Percentiles rank a stretch among this genome's conserved stretches.
phyloP scores from a whole-genome alignment of 2,888 invertebrate genomes.

The Choristoneura rosaceana region DNA sequence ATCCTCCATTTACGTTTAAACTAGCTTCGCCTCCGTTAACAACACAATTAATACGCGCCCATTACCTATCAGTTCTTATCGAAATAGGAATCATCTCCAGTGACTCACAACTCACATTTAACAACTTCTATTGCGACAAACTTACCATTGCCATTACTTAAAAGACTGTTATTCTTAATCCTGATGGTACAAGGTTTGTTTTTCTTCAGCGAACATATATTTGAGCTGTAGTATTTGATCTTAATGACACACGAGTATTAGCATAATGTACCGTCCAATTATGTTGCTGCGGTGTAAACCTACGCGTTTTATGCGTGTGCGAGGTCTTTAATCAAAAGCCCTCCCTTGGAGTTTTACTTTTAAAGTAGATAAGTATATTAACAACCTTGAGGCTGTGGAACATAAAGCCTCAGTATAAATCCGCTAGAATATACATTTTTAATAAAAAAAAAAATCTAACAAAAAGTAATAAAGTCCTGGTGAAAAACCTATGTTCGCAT shows the following conservation, averaged over 20 bases:
- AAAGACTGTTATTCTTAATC: background rate
- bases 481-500: too few species aligned
- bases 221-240: conserved; percentile 46
- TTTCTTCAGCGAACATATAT: conserved; percentile 40
- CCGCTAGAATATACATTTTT: background rate
- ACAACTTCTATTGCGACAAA: conserved; percentile 37
- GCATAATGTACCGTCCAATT: conserved; percentile 70
- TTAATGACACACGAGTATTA: conserved; percentile 56
- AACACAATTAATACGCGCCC: conserved; percentile 34
- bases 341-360: conserved; percentile 6
- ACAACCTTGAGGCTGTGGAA: background rate
- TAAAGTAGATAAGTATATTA: conserved; percentile 3
- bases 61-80: conserved; percentile 45
- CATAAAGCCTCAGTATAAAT: background rate
- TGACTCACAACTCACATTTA: conserved; percentile 45
- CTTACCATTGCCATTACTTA: conserved; percentile 6
- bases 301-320: conserved; percentile 49
- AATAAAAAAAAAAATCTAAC: background rate
- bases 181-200: conserved; percentile 41
- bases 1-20: background rate
- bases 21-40: background rate
- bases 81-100: conserved; percentile 49
- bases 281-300: conserved; percentile 61
- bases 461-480: too few species aligned
- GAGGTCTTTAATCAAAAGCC: conserved; percentile 26